Evolutionary conservation across 2,797 vertebrate genomes (phyloP).

Genomic region (Pteropus rufus): DNA sequence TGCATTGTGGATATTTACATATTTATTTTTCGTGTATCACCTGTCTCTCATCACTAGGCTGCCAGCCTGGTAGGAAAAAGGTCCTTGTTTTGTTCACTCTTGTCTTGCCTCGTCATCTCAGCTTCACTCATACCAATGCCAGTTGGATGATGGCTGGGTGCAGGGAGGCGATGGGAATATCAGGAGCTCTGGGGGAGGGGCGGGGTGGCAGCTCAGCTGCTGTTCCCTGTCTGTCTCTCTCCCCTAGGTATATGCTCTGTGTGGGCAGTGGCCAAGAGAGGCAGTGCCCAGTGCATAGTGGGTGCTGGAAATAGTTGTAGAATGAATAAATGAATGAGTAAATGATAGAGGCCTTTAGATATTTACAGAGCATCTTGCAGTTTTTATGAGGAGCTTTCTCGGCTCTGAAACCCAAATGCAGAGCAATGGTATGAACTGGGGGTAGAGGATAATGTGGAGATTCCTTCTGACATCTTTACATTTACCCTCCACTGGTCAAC

Average conservation of each 20-base stretch:
- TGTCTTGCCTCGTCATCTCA: not conserved
- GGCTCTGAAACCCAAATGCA: not conserved
- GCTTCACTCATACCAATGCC: not conserved
- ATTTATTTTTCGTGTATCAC: not conserved
- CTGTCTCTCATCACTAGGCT: not conserved
- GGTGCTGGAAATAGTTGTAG: not conserved
- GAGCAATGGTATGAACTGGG: not conserved
- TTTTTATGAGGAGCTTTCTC: not conserved
- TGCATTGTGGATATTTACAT: not conserved
- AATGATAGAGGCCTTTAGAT: not conserved
- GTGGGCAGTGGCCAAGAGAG: not conserved
- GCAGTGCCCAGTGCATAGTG: not conserved
- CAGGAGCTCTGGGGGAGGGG: not conserved
- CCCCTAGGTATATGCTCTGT: not conserved
- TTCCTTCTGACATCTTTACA: not conserved
- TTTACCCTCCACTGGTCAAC: not conserved
- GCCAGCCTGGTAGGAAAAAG: not conserved
- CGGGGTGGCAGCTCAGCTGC: not conserved
- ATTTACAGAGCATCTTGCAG: not conserved
- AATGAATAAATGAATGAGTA: not conserved
- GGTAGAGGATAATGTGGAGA: not conserved
- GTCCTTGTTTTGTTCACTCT: not conserved
- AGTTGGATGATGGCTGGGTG: not conserved
- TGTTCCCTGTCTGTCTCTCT: not conserved
- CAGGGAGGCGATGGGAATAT: not conserved